Evolutionary conservation across 2,888 invertebrate species (phyloP).

Genomic region (Cantharis nigra): DNA sequence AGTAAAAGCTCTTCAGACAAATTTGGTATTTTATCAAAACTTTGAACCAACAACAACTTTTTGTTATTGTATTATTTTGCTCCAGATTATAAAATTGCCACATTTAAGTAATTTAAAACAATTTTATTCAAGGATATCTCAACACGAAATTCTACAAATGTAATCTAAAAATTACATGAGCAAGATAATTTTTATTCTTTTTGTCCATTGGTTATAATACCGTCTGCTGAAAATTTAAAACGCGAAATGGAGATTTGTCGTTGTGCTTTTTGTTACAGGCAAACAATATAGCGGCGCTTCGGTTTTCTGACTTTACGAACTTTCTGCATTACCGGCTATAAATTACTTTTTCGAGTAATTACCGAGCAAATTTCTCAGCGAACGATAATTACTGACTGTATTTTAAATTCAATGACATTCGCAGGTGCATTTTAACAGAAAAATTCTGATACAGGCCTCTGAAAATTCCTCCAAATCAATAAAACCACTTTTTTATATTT

Average conservation of each 20-base stretch:
- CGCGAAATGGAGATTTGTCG: slow-evolving; percentile 16
- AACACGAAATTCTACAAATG: slow-evolving; percentile 8
- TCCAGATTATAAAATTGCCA: slow-evolving; percentile 17
- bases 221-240: slow-evolving; percentile 18
- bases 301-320: slow-evolving; percentile 11
- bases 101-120: slow-evolving; percentile 14
- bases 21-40: not conserved
- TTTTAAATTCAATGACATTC: slow-evolving; percentile 10
- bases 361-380: slow-evolving; percentile 4
- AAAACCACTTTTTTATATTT: not conserved
- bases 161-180: not conserved
- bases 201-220: slow-evolving; percentile 6
- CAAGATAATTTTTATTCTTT: not conserved
- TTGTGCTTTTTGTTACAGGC: slow-evolving; percentile 8
- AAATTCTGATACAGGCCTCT: not conserved
- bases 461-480: not conserved
- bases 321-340: slow-evolving; percentile 15
- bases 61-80: slow-evolving; percentile 16
- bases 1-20: not conserved
- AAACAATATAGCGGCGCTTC: slow-evolving; percentile 14
- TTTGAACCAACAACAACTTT: slow-evolving; percentile 2
- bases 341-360: slow-evolving; percentile 17
- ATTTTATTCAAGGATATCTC: slow-evolving; percentile 14
- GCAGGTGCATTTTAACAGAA: not conserved
- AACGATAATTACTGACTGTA: slow-evolving; percentile 11